Evolutionary conservation across 2,888 invertebrate species (phyloP).

Genomic region (Psococerastis gibbosa): DNA sequence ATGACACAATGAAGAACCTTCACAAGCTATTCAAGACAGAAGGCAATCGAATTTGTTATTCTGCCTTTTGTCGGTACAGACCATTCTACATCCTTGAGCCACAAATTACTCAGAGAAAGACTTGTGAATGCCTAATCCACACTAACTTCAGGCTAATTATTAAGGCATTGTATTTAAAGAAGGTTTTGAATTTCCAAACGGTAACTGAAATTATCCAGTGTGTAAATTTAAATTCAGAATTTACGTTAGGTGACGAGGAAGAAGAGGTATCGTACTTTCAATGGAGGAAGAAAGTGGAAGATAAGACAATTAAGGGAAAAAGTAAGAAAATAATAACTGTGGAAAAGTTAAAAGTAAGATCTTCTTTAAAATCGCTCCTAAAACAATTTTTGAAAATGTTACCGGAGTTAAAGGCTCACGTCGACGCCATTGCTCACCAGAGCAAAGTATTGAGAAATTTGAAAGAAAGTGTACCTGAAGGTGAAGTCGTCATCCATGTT

Average conservation of each 20-base stretch:
- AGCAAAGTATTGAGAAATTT: constrained; percentile 14
- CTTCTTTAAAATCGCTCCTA: not conserved
- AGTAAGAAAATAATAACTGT: not conserved
- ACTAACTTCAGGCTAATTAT: constrained; percentile 13
- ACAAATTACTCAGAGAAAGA: constrained; percentile 18
- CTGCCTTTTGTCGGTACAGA: constrained; percentile 17
- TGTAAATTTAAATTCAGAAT: too few relatives aligned
- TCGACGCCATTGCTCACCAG: constrained; percentile 15
- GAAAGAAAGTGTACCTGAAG: constrained; percentile 15
- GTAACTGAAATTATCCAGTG: too few relatives aligned
- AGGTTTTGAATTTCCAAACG: not conserved
- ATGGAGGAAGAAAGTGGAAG: too few relatives aligned
- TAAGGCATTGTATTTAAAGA: constrained; percentile 4
- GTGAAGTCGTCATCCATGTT: constrained; percentile 19
- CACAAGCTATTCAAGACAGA: constrained; percentile 18
- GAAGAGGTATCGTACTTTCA: constrained; percentile 9
- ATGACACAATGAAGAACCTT: constrained; percentile 18
- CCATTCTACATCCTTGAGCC: constrained; percentile 20
- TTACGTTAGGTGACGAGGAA: constrained; percentile 9
- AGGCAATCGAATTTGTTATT: constrained; percentile 13
- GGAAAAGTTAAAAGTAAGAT: not conserved
- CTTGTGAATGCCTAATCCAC: constrained; percentile 15
- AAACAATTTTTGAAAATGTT: not conserved
- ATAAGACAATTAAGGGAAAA: too few relatives aligned
- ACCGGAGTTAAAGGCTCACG: constrained; percentile 13